These are phyloP conservation scores for Stigmatopora argus DNA, from an alignment of 2,113 vertebrate species.

Conservation along the genomic window DNA sequence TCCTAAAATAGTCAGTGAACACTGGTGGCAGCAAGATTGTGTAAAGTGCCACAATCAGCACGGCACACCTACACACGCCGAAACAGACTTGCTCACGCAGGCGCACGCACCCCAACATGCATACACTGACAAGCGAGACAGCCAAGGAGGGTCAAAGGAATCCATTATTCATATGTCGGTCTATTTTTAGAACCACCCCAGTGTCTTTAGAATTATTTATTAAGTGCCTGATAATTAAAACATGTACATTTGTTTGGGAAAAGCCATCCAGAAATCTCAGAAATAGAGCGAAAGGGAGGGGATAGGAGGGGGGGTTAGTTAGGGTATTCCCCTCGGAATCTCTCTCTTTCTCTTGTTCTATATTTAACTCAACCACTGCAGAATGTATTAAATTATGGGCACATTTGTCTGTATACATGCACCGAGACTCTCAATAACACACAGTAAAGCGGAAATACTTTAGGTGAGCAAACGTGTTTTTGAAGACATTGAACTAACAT, in stretches of 20 bases:
- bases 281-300: conserved; percentile 16
- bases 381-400: conserved; percentile 34
- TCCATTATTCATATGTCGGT: conserved; percentile 55
- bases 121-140: conserved; percentile 26
- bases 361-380: conserved; percentile 51
- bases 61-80: neutral
- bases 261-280: conserved; percentile 51
- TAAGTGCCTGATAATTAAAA: conserved; percentile 65
- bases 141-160: conserved; percentile 55
- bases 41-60: conserved; percentile 49
- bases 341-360: conserved; percentile 30
- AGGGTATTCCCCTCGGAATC: conserved; percentile 48
- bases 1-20: conserved; percentile 43
- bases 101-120: neutral
- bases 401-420: conserved; percentile 22
- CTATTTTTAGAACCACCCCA: conserved; percentile 61
- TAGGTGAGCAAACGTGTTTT: neutral
- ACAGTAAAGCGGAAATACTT: neutral
- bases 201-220: conserved; percentile 69
- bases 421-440: neutral
- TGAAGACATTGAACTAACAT: too few species aligned
- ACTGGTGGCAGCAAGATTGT: conserved; percentile 32
- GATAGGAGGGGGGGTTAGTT: conserved; percentile 7
- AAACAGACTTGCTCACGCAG: too few species aligned
- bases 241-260: conserved; percentile 58